Conservation (phyloP, 2,113 vertebrate genomes). For the Clarias magur region DNA sequence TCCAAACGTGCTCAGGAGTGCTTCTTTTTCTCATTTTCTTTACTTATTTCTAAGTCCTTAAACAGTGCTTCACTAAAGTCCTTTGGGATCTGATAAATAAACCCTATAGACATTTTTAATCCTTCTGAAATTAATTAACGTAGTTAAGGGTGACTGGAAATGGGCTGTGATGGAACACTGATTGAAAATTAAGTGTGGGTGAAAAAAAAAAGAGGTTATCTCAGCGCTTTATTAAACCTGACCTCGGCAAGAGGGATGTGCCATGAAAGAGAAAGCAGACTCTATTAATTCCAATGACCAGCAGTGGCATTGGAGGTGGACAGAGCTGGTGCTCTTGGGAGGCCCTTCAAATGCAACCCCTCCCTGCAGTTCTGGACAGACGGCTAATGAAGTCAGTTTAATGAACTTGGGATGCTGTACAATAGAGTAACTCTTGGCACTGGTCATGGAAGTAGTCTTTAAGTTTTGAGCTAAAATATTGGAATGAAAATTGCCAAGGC, state of each 20-base stretch:
- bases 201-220: conserved; percentile 55
- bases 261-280: conserved; percentile 45
- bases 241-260: conserved; percentile 38
- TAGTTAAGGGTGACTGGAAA: conserved; percentile 55
- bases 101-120: conserved; percentile 42
- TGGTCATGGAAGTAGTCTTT: conserved; percentile 39
- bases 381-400: conserved; percentile 53
- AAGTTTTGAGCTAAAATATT: conserved; percentile 34
- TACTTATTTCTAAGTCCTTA: conserved; percentile 12
- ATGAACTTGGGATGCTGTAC: conserved; percentile 42
- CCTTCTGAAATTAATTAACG: conserved; percentile 51
- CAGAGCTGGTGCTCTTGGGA: conserved; percentile 24
- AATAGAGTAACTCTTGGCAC: conserved; percentile 27
- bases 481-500: conserved; percentile 29
- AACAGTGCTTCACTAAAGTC: background rate
- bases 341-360: conserved; percentile 41
- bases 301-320: conserved; percentile 37
- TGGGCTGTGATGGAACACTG: conserved; percentile 48
- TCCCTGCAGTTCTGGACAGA: conserved; percentile 30
- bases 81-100: conserved; percentile 46
- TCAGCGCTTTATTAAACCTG: conserved; percentile 49
- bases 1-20: background rate
- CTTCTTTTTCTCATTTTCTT: background rate
- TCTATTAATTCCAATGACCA: conserved; percentile 47
- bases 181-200: conserved; percentile 56